Base-by-base conservation (phyloP, 1,140 invertebrate genomes). In the Aphis gossypii region DNA sequence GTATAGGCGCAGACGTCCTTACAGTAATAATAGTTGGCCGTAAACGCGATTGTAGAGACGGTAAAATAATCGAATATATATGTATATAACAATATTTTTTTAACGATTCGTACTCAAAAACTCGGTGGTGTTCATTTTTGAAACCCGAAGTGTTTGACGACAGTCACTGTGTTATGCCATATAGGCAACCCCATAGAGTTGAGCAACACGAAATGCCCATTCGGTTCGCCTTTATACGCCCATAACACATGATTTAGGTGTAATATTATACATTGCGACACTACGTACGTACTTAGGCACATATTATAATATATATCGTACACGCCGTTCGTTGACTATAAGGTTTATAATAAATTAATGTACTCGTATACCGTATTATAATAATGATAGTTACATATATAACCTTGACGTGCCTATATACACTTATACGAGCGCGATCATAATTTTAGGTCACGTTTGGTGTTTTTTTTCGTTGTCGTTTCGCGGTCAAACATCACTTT, bases 361-460 rank as follows among this genome's bases (percentile, higher is more conserved):
- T n/a, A 1, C 60, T 76, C 30, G 30, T n/a, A 76, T 76, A 76
- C 30, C 60, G 60, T n/a, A 76, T n/a, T 6, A 76, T 76, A 76
- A n/a, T 18, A 18, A 76, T 20, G 48, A 76, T 30, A 11, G 56
- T 30, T 35, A n/a, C 60, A n/a, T 41, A 41, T 41, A 41, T n/a
- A 76, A 76, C 60, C 60, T 76, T 14, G 30, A 76, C 14, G 5
- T n/a, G n/a, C 60, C 60, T 76, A 76, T 76, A 76, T 76, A 76
- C 60, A 35, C 3, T 41, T 41, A 41, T 76, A 76, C 30, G n/a
- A n/a, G 30, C 60, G 60, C 30, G 14, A 76, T 76, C 60, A 76
- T 76, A 76, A 76, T 76, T 76, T 76, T 76, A 76, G 60, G 60
- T 76, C 60, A n/a, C 60, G 60, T 76, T 76, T n/a, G 60, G 60